Percentiles rank a stretch among this genome's conserved stretches.
Evolutionary conservation across 2,888 invertebrate species (phyloP).

Genomic region (Chouioia cunea): DNA sequence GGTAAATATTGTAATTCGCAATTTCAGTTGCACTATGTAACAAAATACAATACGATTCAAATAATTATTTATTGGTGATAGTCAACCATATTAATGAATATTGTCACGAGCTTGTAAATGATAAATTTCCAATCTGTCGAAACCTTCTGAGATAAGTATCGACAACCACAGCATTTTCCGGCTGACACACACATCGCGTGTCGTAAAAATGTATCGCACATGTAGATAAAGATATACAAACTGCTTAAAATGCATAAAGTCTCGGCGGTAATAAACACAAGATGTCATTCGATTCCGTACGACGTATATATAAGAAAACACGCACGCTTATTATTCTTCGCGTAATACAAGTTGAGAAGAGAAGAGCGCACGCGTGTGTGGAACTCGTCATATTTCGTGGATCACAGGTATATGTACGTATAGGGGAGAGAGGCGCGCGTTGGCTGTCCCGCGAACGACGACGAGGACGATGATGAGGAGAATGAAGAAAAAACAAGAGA

Average conservation of each 20-base stretch:
- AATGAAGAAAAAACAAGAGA: conserved; percentile 22
- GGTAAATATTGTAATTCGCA: too few relatives aligned
- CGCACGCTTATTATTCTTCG: conserved; percentile 34
- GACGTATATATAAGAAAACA: conserved; percentile 18
- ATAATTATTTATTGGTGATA: background rate
- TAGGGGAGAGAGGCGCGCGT: conserved; percentile 39
- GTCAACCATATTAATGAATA: background rate
- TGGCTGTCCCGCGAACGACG: conserved; percentile 44
- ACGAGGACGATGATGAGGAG: conserved; percentile 15
- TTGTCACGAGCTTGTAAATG: background rate
- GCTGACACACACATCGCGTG: too few relatives aligned
- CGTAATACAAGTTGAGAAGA: conserved; percentile 26
- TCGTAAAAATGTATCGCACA: too few relatives aligned
- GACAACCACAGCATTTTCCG: too few relatives aligned
- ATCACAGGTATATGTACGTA: conserved; percentile 1
- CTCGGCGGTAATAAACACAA: too few relatives aligned
- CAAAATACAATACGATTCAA: too few relatives aligned
- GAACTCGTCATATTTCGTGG: conserved; percentile 38
- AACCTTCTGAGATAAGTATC: too few relatives aligned
- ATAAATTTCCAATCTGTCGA: too few relatives aligned
- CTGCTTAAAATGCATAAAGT: too few relatives aligned
- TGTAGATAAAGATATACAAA: too few relatives aligned
- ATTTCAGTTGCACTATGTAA: too few relatives aligned
- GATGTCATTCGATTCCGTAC: background rate
- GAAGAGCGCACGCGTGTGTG: conserved; percentile 14